Evolutionary conservation across 2,888 invertebrate species (phyloP).

Genomic region (Lasioglossum leucozonium): DNA sequence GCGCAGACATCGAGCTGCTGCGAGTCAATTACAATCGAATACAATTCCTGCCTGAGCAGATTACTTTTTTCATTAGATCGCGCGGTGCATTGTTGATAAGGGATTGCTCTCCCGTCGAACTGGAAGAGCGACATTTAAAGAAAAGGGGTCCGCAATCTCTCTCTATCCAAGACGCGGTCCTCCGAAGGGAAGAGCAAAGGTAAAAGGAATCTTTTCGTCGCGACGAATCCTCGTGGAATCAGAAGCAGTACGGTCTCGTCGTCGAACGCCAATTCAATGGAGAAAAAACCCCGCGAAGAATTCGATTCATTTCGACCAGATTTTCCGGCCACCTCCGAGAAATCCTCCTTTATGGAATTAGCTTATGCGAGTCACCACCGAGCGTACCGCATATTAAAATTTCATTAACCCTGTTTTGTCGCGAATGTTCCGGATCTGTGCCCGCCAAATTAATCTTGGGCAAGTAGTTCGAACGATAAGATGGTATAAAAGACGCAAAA

Average conservation of each 20-base stretch:
- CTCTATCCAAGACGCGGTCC: background rate
- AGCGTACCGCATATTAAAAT: too few relatives aligned
- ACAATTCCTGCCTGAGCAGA: background rate
- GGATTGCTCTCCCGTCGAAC: background rate
- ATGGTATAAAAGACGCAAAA: too few relatives aligned
- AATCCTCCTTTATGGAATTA: slow-evolving; percentile 18
- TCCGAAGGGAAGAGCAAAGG: background rate
- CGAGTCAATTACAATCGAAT: background rate
- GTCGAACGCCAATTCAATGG: background rate
- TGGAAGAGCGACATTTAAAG: background rate
- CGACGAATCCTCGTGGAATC: background rate
- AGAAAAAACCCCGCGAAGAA: background rate
- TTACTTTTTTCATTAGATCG: background rate
- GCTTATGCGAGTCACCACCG: background rate
- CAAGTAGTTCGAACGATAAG: too few relatives aligned
- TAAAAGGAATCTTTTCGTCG: background rate
- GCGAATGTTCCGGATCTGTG: too few relatives aligned
- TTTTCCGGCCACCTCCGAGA: background rate
- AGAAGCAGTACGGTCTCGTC: background rate
- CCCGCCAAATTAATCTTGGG: too few relatives aligned
- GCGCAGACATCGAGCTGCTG: background rate
- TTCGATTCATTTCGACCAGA: background rate
- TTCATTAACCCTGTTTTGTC: too few relatives aligned
- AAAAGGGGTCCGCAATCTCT: background rate
- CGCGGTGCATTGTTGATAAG: background rate